Base-by-base conservation (phyloP, 2,797 vertebrate genomes). In the Paramormyrops hopkinsi region DNA sequence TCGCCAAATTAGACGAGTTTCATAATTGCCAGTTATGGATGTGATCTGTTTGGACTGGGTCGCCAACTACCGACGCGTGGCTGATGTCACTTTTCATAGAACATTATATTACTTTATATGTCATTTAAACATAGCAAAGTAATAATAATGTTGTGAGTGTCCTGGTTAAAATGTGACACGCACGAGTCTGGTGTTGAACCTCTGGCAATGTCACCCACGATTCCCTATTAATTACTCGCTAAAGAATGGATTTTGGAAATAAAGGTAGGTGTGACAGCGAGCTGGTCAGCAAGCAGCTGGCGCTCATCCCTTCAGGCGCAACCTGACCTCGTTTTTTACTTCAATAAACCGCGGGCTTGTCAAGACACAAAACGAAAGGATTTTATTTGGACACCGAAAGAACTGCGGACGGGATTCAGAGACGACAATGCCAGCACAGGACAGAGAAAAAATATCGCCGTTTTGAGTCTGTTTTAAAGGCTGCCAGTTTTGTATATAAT, bases 201-300 rank as follows among this genome's bases (percentile, higher is more conserved):
- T 94, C 94, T 91, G 91, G 93, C 93, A 90, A 94, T 95, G 93
- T 88, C 86, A 88, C 56, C 94, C 94, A 93, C 95, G 93, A 93
- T 94, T 95, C 93, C 90, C 93, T 93, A 92, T 94, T 94, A 95
- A 95, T 95, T 93, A 93, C 93, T 93, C 92, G 91, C 93, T 92
- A 91, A 94, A 93, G 90, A 92, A 94, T 91, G 93, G 22, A 92
- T 93, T 92, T 90, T 41, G 89, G 93, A 93, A 91, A 59, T 89
- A 89, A 92, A 91, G 93, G 91, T 93, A 96, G 96, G 95, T 95
- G 93, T 95, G 95, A 95, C 54, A 91, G 92, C 89, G 91, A 89
- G 91, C 93, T 92, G 95, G 95, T 95, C 95, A 96, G 94, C 89
- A 93, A 96, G 94, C 95, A 96, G 95, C 96, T 96, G 94, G 93